Evolutionary conservation across 2,113 vertebrate genomes (phyloP).

Genomic region (Vidua chalybeata): DNA sequence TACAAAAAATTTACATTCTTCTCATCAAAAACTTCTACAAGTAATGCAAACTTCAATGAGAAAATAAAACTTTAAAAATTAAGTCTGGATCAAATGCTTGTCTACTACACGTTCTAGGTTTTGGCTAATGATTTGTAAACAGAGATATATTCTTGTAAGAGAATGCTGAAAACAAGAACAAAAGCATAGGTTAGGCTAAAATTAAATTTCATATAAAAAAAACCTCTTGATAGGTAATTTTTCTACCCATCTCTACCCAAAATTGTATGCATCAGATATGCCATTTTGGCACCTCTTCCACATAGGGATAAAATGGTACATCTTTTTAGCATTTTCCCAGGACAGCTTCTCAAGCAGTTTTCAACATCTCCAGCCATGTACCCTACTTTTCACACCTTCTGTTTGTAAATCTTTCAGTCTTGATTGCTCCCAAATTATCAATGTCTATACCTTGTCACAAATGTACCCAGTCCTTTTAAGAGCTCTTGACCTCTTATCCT

Average conservation of each 20-base stretch:
- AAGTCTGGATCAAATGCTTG: background rate
- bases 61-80: background rate
- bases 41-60: background rate
- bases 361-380: background rate
- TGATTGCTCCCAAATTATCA: background rate
- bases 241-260: background rate
- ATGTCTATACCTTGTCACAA: background rate
- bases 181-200: background rate
- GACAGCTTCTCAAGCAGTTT: background rate
- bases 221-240: background rate
- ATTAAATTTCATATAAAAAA: background rate
- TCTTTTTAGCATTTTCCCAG: background rate
- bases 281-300: background rate
- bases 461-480: background rate
- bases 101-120: background rate
- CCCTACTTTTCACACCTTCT: background rate
- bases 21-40: background rate
- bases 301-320: background rate
- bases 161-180: background rate
- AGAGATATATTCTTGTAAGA: background rate
- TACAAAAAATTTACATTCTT: background rate
- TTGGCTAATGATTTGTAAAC: background rate
- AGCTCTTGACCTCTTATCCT: background rate
- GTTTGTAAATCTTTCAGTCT: background rate
- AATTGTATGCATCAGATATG: background rate